Conservation (phyloP, 2,113 vertebrate genomes). For the Coturnix japonica region DNA sequence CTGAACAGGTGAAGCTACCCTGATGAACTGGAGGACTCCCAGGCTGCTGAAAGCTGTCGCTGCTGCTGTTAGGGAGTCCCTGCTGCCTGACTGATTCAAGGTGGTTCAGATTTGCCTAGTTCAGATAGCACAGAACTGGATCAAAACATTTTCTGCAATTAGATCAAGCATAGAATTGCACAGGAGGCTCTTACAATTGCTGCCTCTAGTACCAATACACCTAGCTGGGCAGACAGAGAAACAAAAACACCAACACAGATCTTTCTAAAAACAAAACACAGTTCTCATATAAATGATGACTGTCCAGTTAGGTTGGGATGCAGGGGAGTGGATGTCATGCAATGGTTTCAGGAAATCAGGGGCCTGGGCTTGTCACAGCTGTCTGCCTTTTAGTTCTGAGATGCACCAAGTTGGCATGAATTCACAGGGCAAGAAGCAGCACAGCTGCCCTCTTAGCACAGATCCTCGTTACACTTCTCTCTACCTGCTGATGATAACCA, state of each 20-base stretch:
- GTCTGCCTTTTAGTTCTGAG: slow-evolving; percentile 2
- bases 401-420: background rate
- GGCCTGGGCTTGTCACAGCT: background rate
- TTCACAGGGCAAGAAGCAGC: background rate
- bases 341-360: background rate
- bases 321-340: background rate
- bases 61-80: background rate
- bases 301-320: background rate
- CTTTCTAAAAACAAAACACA: background rate
- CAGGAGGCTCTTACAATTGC: background rate
- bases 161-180: accelerated
- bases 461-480: background rate
- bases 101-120: background rate
- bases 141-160: background rate
- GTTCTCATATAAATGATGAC: background rate
- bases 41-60: background rate
- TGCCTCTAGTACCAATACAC: background rate
- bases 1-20: background rate
- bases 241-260: background rate
- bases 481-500: background rate
- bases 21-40: background rate
- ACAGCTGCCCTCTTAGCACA: background rate
- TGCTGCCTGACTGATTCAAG: background rate
- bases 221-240: background rate
- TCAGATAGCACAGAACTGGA: background rate